Evolutionary conservation across 2,797 vertebrate species (phyloP).

Genomic region (Pipistrellus pygmaeus): DNA sequence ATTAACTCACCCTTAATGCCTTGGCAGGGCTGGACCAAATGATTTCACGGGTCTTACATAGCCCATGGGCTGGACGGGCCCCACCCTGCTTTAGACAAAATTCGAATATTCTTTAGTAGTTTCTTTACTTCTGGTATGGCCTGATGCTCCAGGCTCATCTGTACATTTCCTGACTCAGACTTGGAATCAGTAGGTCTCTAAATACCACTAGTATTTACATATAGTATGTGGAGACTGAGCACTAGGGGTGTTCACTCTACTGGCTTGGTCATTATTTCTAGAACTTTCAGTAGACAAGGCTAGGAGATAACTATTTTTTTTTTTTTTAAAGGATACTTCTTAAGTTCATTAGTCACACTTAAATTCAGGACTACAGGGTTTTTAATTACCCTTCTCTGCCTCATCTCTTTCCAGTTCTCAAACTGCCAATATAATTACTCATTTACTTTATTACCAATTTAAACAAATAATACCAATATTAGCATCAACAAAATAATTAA

Average conservation of each 20-base stretch:
- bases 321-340: constrained; percentile 2
- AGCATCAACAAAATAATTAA: constrained; percentile 21
- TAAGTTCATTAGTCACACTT: not conserved
- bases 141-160: not conserved
- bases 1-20: too few species aligned
- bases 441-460: not conserved
- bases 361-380: not conserved
- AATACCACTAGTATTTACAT: not conserved
- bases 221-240: not conserved
- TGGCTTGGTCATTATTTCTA: not conserved
- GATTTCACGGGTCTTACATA: too few species aligned
- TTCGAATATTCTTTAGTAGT: not conserved
- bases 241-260: not conserved
- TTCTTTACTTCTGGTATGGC: not conserved
- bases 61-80: too few species aligned
- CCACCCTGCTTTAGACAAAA: not conserved
- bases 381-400: constrained; percentile 11
- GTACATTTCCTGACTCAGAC: not conserved
- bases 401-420: constrained; percentile 14
- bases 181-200: not conserved
- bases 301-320: not conserved
- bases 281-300: not conserved
- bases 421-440: not conserved
- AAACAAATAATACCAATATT: not conserved
- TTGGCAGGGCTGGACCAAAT: too few species aligned